phyloP scores from a whole-genome alignment of 2,797 vertebrate genomes.

The Syngnathus acus region DNA sequence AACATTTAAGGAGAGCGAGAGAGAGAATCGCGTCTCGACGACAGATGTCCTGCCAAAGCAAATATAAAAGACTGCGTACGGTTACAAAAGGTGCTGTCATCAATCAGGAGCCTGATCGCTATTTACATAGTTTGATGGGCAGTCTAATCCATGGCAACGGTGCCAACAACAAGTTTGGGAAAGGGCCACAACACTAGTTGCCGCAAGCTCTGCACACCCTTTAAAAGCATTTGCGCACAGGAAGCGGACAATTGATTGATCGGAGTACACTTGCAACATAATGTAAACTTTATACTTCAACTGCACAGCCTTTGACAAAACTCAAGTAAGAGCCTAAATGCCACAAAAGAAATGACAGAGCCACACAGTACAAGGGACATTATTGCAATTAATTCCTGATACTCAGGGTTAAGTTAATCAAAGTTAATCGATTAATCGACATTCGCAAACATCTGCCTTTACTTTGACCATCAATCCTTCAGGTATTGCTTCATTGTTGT shows the following conservation, averaged over 20 bases:
- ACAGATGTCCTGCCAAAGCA: slow-evolving; percentile 66
- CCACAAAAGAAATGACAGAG: too few species aligned
- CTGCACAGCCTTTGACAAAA: neutral
- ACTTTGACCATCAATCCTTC: too few species aligned
- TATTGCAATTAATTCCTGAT: too few species aligned
- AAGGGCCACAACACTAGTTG: slow-evolving; percentile 17
- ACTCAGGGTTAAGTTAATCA: neutral
- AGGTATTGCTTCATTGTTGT: too few species aligned
- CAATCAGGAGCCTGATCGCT: slow-evolving; percentile 55
- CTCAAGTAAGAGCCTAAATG: neutral
- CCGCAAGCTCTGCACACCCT: slow-evolving; percentile 13
- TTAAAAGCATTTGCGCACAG: neutral
- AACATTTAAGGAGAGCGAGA: slow-evolving; percentile 42
- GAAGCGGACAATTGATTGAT: slow-evolving; percentile 2
- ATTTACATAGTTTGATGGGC: slow-evolving; percentile 51
- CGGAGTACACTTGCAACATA: neutral
- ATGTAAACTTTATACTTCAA: slow-evolving; percentile 1
- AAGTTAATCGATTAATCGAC: too few species aligned
- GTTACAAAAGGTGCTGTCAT: slow-evolving; percentile 64
- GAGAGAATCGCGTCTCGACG: slow-evolving; percentile 31
- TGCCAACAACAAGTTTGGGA: slow-evolving; percentile 21
- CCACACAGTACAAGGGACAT: too few species aligned
- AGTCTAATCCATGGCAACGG: slow-evolving; percentile 29
- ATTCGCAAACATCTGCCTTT: too few species aligned
- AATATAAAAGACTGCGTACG: slow-evolving; percentile 53